Percentiles rank a stretch among this genome's conserved stretches.
Evolutionary conservation across 1,140 invertebrate genomes (phyloP).

Genomic region (Procambarus clarkii): DNA sequence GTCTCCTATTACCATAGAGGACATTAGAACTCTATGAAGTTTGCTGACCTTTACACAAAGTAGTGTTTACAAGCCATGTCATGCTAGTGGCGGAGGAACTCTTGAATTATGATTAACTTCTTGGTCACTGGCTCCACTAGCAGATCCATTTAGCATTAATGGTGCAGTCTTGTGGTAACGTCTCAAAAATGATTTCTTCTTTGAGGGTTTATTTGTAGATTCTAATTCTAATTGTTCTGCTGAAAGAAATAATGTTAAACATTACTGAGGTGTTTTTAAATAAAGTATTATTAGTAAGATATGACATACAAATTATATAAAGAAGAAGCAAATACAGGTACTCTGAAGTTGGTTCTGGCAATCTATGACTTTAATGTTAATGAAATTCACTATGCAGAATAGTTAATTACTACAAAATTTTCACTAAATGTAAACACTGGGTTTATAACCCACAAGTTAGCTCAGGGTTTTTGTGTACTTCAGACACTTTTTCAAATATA

Average conservation of each 20-base stretch:
- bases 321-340: too few relatives aligned
- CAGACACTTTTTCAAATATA: too few relatives aligned
- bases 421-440: too few relatives aligned
- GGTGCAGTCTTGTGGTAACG: conserved; percentile 1
- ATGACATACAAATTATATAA: too few relatives aligned
- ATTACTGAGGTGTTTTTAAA: background rate
- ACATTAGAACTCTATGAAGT: background rate
- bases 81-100: background rate
- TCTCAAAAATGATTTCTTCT: conserved; percentile 2
- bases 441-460: too few relatives aligned
- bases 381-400: too few relatives aligned
- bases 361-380: too few relatives aligned
- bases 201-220: background rate
- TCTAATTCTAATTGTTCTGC: background rate
- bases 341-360: too few relatives aligned
- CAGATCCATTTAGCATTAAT: background rate
- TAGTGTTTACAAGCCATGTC: background rate
- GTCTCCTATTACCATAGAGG: too few relatives aligned
- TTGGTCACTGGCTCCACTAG: background rate
- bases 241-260: background rate
- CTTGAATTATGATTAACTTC: background rate
- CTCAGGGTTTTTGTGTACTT: too few relatives aligned
- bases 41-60: background rate
- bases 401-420: too few relatives aligned
- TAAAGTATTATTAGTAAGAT: too few relatives aligned